Percentiles rank a stretch among this genome's conserved stretches.
Conservation (phyloP, 2,888 invertebrate species). For the Ptilodon capucinus region DNA sequence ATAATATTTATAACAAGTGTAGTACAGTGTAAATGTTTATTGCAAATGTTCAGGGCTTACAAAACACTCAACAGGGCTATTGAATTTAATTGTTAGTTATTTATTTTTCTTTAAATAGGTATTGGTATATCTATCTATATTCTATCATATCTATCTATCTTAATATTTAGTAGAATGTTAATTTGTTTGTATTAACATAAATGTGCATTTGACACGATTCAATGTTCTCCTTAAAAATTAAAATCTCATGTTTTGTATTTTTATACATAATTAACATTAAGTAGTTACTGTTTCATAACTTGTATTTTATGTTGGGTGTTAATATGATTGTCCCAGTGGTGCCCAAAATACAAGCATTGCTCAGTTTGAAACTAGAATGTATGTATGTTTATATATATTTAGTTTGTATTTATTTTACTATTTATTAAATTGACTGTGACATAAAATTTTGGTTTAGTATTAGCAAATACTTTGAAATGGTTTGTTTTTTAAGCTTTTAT, state of each 20-base stretch:
- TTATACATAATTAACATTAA: background rate
- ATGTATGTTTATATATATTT: too few species aligned
- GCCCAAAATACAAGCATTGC: too few species aligned
- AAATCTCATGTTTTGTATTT: background rate
- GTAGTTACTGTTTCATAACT: background rate
- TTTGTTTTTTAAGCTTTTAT: slow-evolving; percentile 5
- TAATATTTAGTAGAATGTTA: background rate
- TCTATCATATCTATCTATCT: too few species aligned
- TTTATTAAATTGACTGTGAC: background rate
- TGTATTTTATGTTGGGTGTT: too few species aligned
- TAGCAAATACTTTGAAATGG: slow-evolving; percentile 3
- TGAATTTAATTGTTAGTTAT: background rate
- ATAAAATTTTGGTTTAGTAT: slow-evolving; percentile 14
- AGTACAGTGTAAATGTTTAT: too few species aligned
- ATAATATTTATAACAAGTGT: too few species aligned
- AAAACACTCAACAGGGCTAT: background rate
- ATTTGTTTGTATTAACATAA: background rate
- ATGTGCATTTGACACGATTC: background rate
- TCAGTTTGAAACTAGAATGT: too few species aligned
- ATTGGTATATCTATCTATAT: too few species aligned
- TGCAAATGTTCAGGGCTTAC: background rate
- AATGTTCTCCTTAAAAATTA: background rate
- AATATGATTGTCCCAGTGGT: too few species aligned
- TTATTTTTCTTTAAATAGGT: too few species aligned
- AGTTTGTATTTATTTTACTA: background rate